Evolutionary conservation across 1,140 invertebrate species (phyloP), one percentile per base, ranked within the genome.

Genomic region (Diplogasteroides magnus): DNA sequence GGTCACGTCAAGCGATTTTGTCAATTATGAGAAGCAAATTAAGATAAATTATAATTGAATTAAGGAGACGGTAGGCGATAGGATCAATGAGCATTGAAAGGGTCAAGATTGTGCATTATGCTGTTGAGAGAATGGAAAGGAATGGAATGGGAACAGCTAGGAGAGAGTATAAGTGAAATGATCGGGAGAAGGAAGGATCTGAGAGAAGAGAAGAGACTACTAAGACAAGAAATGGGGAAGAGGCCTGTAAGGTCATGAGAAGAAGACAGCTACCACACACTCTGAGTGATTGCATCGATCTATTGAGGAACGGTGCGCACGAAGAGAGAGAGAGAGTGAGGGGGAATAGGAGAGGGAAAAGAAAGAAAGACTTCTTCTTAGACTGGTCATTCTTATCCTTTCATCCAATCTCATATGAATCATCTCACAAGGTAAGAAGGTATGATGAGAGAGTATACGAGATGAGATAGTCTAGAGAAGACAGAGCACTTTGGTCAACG

Each of bases 11-110:
- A n/a, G n/a, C n/a, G n/a, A n/a, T n/a, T n/a, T n/a, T n/a, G n/a
- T n/a, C n/a, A n/a, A n/a, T n/a, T n/a, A n/a, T n/a, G n/a, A n/a
- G n/a, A n/a, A n/a, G n/a, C n/a, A 14, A 25, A n/a, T 48, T 55
- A 14, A 66, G 3, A n/a, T 14, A 31, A 19, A 70, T 29, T 25
- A 31, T 59, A 68, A 58, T 15, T 31, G 3, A 69, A 31, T 32
- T 69, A 27, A 57, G 1, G 19, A n/a, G 37, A 25, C 25, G 61
- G 29, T 31, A 58, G 27, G 19, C 37, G 73, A 64, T 58, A 37
- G 76, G 63, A 55, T 74, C 48, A 11, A 23, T 6, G 25, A 25
- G 63, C 60, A 76, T 27, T 64, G 58, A 48, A 26, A 62, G 32
- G 57, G 48, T 28, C 56, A 2, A 68, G 23, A 61, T 13, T 68